phyloP scores from a whole-genome alignment of 2,113 vertebrate species.

The Podarcis cretensis region DNA sequence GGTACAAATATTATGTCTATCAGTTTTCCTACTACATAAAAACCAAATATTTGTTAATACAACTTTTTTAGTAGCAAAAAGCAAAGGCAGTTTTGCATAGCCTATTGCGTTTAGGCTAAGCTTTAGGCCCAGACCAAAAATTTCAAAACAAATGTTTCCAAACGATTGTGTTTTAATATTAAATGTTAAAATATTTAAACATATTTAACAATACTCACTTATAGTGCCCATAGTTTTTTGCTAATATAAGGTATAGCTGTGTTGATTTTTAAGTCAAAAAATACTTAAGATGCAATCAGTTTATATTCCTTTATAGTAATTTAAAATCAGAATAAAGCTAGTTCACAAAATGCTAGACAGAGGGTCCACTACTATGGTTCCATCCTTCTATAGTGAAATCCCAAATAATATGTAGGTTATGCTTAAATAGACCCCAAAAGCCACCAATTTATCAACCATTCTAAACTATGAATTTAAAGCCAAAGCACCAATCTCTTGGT shows the following conservation, averaged over 20 bases:
- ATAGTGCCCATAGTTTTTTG: background rate
- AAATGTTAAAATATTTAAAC: background rate
- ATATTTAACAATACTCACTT: background rate
- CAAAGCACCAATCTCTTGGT: background rate
- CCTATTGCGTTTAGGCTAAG: background rate
- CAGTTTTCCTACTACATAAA: constrained; percentile 64
- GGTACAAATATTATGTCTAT: constrained; percentile 49
- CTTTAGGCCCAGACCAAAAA: background rate
- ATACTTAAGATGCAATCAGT: background rate
- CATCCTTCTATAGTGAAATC: background rate
- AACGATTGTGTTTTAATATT: constrained; percentile 11
- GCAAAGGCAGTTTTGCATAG: constrained; percentile 18
- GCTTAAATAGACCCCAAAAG: background rate
- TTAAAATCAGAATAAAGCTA: background rate
- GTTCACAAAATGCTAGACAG: background rate
- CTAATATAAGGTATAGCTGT: background rate
- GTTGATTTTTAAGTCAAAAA: constrained; percentile 5
- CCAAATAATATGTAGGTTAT: constrained; percentile 1
- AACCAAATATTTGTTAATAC: constrained; percentile 62
- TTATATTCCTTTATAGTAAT: background rate
- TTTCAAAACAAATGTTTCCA: constrained; percentile 25
- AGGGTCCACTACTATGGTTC: background rate
- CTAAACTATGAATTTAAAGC: constrained; percentile 2
- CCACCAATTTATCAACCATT: background rate
- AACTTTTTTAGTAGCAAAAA: constrained; percentile 43